Evolutionary conservation across 1,140 invertebrate genomes (phyloP).

Genomic region (Eueides isabella): DNA sequence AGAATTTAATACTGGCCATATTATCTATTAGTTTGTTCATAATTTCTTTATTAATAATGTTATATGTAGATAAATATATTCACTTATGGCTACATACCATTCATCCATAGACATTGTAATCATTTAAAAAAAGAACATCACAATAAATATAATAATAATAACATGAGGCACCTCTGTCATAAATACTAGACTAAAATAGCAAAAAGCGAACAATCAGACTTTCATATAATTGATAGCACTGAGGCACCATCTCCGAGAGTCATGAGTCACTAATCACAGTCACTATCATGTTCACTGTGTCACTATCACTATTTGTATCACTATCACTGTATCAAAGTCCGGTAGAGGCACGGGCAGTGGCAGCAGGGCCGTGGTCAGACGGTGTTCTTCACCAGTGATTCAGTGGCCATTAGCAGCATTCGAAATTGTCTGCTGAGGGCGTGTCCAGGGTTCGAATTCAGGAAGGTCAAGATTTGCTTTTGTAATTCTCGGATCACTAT

Average conservation of each 20-base stretch:
- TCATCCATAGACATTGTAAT: slow-evolving; percentile 2
- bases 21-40: background rate
- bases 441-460: slow-evolving; percentile 86
- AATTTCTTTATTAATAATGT: background rate
- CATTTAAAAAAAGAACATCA: slow-evolving; percentile 2
- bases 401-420: slow-evolving; percentile 91
- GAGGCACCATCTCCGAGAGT: background rate
- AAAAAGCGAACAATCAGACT: slow-evolving; percentile 7
- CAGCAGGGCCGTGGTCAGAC: slow-evolving; percentile 50
- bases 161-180: slow-evolving; percentile 3
- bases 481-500: slow-evolving; percentile 89
- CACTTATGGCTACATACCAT: background rate
- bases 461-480: slow-evolving; percentile 88
- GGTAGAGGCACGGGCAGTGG: slow-evolving; percentile 35
- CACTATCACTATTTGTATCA: background rate
- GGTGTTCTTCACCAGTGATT: slow-evolving; percentile 78
- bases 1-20: background rate
- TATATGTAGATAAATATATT: background rate
- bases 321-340: slow-evolving; percentile 13
- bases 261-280: background rate
- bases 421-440: slow-evolving; percentile 87
- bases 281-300: slow-evolving; percentile 5
- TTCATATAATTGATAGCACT: slow-evolving; percentile 10
- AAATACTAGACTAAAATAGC: background rate
- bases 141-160: slow-evolving; percentile 11